Evolutionary conservation across 1,140 invertebrate genomes (phyloP).

Genomic region (Melanaphis sacchari): DNA sequence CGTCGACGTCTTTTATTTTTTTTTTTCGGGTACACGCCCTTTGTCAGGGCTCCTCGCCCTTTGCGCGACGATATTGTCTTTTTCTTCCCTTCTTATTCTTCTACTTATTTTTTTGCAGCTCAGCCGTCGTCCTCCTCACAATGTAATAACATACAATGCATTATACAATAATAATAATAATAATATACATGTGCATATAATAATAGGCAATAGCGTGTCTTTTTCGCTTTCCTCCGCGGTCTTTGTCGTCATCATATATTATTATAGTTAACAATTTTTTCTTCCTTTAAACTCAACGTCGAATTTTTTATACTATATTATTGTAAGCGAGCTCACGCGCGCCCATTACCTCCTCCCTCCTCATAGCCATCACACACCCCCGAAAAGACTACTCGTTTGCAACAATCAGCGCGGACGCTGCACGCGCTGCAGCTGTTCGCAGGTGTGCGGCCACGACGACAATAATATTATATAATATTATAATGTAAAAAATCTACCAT

Average conservation of each 20-base stretch:
- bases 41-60: not conserved
- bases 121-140: not conserved
- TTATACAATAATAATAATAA: not conserved
- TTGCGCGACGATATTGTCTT: conserved; percentile 2
- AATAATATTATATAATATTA: conserved; percentile 5
- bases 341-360: not conserved
- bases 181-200: not conserved
- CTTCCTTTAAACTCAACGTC: not conserved
- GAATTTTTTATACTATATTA: not conserved
- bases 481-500: not conserved
- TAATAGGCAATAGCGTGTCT: not conserved
- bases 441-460: not conserved
- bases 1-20: conserved; percentile 5
- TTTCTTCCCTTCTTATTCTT: not conserved
- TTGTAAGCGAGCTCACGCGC: not conserved
- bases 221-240: not conserved
- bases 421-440: conserved; percentile 26
- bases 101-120: not conserved
- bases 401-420: not conserved
- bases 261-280: not conserved
- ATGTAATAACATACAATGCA: not conserved
- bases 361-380: no score
- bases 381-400: not conserved
- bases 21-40: not conserved
- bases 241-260: not conserved